Evolutionary conservation across 2,797 vertebrate genomes (phyloP).

Genomic region (Phalanger gymnotis): DNA sequence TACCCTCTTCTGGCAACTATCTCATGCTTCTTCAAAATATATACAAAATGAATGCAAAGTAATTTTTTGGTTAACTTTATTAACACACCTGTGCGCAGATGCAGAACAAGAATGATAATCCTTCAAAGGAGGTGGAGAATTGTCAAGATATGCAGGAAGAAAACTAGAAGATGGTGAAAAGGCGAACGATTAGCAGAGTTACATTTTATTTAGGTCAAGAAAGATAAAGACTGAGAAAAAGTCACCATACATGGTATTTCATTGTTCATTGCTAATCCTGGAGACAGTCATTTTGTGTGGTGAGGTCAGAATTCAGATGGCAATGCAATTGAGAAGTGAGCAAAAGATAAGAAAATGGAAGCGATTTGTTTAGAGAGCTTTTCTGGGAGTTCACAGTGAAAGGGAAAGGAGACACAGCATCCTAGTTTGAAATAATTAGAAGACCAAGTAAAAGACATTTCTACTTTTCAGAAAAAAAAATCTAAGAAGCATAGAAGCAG

Average conservation of each 20-base stretch:
- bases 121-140: background rate
- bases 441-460: background rate
- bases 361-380: background rate
- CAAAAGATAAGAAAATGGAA: background rate
- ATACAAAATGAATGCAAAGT: background rate
- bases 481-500: background rate
- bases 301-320: background rate
- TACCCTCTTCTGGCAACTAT: background rate
- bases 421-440: background rate
- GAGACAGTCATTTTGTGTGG: background rate
- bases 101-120: background rate
- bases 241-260: background rate
- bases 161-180: background rate
- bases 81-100: background rate
- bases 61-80: background rate
- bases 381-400: background rate
- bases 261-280: background rate
- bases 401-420: too few species aligned
- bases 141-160: background rate
- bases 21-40: background rate
- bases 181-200: background rate
- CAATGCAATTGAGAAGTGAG: background rate
- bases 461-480: background rate
- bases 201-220: background rate
- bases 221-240: slow-evolving; percentile 3